Evolutionary conservation across 2,888 invertebrate species (phyloP).

Genomic region (Fissipunctia ypsillon): DNA sequence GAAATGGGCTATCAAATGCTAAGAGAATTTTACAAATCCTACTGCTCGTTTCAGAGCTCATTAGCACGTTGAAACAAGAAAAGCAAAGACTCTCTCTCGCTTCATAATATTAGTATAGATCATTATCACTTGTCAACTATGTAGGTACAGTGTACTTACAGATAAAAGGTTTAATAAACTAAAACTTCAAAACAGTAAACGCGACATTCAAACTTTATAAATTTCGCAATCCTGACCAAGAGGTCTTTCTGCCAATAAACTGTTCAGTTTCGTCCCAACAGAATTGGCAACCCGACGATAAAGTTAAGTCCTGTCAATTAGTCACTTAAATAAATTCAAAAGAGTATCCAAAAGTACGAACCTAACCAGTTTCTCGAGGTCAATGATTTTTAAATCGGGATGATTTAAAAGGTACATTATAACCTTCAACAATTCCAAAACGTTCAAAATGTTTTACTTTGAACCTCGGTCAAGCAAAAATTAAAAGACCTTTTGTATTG

Average conservation of each 20-base stretch:
- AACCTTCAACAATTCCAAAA: too few species aligned
- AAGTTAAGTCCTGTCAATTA: slow-evolving; percentile 3
- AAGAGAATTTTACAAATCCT: too few species aligned
- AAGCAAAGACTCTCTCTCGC: too few species aligned
- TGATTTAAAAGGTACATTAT: not conserved
- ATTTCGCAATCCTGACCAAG: not conserved
- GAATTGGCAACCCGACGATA: not conserved
- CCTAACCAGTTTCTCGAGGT: slow-evolving; percentile 21
- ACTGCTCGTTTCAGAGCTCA: too few species aligned
- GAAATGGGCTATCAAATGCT: too few species aligned
- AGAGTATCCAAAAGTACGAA: not conserved
- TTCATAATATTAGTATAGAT: too few species aligned
- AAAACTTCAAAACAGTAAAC: too few species aligned
- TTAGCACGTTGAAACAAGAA: too few species aligned
- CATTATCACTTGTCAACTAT: too few species aligned
- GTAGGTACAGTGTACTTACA: too few species aligned
- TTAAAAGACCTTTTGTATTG: not conserved
- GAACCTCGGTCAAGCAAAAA: not conserved
- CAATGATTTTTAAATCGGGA: slow-evolving; percentile 18
- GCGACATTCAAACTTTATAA: not conserved
- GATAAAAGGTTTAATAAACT: not conserved
- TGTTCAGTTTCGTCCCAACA: not conserved
- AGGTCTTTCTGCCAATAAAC: not conserved
- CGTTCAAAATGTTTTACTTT: too few species aligned
- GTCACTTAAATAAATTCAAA: slow-evolving; percentile 18